Percentiles rank a stretch among this genome's conserved stretches.
phyloP scores from a whole-genome alignment of 2,797 vertebrate species.

The Paramormyrops hopkinsi region DNA sequence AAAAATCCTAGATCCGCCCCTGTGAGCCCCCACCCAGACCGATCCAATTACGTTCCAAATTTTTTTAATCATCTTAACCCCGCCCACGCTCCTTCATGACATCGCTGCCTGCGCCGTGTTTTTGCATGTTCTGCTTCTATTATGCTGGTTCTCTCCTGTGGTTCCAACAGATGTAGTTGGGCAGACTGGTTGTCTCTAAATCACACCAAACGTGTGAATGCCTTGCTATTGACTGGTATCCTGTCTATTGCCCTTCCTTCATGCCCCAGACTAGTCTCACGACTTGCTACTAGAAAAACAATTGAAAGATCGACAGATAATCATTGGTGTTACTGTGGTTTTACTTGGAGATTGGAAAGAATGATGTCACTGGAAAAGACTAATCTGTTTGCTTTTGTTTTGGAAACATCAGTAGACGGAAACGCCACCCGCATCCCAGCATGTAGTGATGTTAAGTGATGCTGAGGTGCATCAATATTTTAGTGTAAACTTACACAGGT shows the following conservation, averaged over 20 bases:
- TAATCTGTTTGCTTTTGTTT: constrained; percentile 24
- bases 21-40: not conserved
- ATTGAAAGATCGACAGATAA: not conserved
- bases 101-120: not conserved
- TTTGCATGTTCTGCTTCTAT: not conserved
- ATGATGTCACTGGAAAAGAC: constrained; percentile 23
- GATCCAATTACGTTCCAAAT: not conserved
- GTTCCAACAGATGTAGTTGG: not conserved
- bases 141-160: not conserved
- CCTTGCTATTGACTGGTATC: not conserved
- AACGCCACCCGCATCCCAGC: constrained; percentile 4
- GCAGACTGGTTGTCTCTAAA: not conserved
- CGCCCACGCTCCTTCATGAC: not conserved
- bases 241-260: not conserved
- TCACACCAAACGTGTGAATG: not conserved
- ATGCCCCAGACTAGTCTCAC: not conserved
- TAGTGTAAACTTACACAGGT: constrained; percentile 14
- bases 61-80: not conserved
- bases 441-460: constrained; percentile 20
- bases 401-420: constrained; percentile 25
- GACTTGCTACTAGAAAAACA: not conserved
- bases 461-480: not conserved
- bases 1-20: too few relatives aligned
- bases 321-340: not conserved
- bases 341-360: not conserved